A percentile compares a stretch with the other conserved stretches of the same genome.
phyloP scores from a whole-genome alignment of 2,888 invertebrate species.

The Sphecodes monilicornis region DNA sequence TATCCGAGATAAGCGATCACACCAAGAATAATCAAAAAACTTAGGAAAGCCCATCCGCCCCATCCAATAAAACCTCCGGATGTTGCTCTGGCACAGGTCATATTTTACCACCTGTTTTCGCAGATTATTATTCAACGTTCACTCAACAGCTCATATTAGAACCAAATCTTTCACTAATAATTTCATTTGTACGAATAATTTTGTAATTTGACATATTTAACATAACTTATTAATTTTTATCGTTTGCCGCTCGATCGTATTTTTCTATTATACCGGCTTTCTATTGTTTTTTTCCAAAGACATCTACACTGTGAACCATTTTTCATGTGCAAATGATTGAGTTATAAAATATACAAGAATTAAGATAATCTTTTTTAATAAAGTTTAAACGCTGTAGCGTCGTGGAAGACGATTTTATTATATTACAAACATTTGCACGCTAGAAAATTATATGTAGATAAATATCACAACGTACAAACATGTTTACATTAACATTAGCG shows the following conservation, averaged over 20 bases:
- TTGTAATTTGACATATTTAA: constrained; percentile 11
- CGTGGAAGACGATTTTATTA: neutral
- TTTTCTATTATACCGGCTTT: neutral
- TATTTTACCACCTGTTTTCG: constrained; percentile 39
- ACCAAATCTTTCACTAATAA: neutral
- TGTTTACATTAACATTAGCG: neutral
- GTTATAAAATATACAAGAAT: neutral
- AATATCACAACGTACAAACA: neutral
- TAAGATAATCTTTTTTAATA: neutral
- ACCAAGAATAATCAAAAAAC: constrained; percentile 68
- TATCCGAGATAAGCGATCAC: constrained; percentile 68
- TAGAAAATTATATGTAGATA: neutral
- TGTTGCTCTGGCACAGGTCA: constrained; percentile 60
- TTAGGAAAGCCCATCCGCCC: constrained; percentile 76
- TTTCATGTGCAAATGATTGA: neutral
- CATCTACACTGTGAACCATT: neutral
- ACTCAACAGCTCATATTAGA: neutral
- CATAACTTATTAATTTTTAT: constrained; percentile 17
- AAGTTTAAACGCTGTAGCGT: neutral
- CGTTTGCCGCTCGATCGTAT: constrained; percentile 21
- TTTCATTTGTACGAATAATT: constrained; percentile 27
- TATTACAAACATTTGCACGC: neutral
- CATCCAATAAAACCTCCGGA: constrained; percentile 62
- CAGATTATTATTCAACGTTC: neutral
- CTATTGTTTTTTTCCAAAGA: constrained; percentile 30